Percentiles rank a stretch among this genome's conserved stretches.
Conservation (phyloP, 1,140 invertebrate genomes). For the Anagrus nilaparvatae region DNA sequence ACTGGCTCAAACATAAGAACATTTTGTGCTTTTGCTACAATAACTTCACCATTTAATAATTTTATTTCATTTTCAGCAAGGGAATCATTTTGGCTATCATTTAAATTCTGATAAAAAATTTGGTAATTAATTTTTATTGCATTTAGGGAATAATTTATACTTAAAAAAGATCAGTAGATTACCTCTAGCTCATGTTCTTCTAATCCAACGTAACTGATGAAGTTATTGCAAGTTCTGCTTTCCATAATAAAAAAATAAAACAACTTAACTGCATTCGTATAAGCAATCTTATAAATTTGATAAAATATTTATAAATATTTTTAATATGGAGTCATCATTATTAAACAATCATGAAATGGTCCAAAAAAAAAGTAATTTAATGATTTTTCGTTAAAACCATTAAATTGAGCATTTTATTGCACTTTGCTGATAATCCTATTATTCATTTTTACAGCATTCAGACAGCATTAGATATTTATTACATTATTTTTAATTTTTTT, state of each 20-base stretch:
- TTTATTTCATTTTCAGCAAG: constrained; percentile 32
- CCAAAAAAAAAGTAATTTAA: constrained; percentile 3
- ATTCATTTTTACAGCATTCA: neutral
- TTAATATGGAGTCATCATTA: neutral
- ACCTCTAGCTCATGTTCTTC: constrained; percentile 43
- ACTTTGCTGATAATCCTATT: neutral
- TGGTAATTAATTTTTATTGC: neutral
- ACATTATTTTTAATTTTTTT: neutral
- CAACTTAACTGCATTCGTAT: constrained; percentile 17
- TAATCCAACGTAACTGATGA: constrained; percentile 45
- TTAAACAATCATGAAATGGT: constrained; percentile 1
- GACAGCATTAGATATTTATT: neutral
- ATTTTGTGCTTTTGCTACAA: constrained; percentile 66
- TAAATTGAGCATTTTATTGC: neutral
- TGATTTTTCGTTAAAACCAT: constrained; percentile 14
- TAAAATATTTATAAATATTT: constrained; percentile 11
- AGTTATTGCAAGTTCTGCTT: constrained; percentile 41
- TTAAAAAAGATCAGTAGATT: constrained; percentile 13
- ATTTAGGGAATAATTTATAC: neutral
- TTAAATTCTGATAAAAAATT: constrained; percentile 23
- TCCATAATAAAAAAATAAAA: constrained; percentile 29
- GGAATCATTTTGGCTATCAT: constrained; percentile 31
- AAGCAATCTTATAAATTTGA: constrained; percentile 15
- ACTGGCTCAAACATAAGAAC: constrained; percentile 73
- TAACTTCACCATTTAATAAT: constrained; percentile 57